A percentile compares a stretch with the other conserved stretches of the same genome.
Conservation (phyloP, 2,797 vertebrate genomes). For the Botia kubotai region DNA sequence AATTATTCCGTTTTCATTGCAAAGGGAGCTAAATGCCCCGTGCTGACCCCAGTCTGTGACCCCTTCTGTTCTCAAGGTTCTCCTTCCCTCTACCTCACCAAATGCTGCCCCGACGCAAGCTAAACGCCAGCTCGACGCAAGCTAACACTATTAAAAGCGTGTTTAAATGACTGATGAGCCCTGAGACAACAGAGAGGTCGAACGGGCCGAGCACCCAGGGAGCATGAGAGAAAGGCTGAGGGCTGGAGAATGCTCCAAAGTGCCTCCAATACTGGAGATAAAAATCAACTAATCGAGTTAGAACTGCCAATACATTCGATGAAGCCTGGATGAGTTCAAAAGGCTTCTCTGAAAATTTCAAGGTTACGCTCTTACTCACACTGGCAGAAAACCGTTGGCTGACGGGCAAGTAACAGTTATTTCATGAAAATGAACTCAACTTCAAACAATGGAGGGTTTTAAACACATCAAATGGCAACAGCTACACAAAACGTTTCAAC, state of each 20-base stretch:
- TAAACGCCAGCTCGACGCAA: conserved; percentile 43
- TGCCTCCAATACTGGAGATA: conserved; percentile 14
- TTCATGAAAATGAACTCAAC: conserved; percentile 45
- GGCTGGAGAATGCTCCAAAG: conserved; percentile 14
- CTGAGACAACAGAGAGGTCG: conserved; percentile 64
- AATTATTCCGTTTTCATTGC: conserved; percentile 61
- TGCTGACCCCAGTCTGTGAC: conserved; percentile 52
- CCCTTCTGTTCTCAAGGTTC: conserved; percentile 35
- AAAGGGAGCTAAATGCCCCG: conserved; percentile 53
- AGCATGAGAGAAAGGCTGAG: conserved; percentile 33
- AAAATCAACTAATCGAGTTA: conserved; percentile 54
- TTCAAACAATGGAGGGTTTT: conserved; percentile 28
- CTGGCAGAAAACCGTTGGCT: conserved; percentile 19
- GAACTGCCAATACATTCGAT: conserved; percentile 40
- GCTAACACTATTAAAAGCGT: conserved; percentile 73
- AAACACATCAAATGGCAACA: conserved; percentile 42
- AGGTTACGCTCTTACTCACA: conserved; percentile 35
- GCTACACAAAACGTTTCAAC: conserved; percentile 35
- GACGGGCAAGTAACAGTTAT: conserved; percentile 9
- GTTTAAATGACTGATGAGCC: conserved; percentile 76
- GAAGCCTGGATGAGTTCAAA: conserved; percentile 32
- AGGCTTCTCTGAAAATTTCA: conserved; percentile 49
- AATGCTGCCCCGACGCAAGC: conserved; percentile 48
- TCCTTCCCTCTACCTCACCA: conserved; percentile 1
- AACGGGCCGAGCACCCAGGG: conserved; percentile 54